phyloP scores from a whole-genome alignment of 2,797 vertebrate species.

The Knipowitschia caucasica region DNA sequence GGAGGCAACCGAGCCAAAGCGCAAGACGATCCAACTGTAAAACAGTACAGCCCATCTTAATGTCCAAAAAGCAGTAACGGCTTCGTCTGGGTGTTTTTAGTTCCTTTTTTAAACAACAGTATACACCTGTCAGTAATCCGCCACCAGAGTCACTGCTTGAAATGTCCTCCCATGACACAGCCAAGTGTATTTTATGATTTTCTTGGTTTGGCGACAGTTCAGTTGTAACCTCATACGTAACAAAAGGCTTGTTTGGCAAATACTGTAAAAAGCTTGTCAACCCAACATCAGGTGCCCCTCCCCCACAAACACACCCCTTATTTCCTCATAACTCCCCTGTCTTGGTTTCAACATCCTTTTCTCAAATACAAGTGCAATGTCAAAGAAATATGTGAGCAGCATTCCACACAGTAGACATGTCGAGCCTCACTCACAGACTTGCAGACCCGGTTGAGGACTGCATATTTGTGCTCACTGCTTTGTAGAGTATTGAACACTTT shows the following conservation, averaged over 20 bases:
- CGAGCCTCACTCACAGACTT: not conserved
- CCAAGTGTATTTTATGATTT: constrained; percentile 21
- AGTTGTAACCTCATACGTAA: constrained; percentile 15
- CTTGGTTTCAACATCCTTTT: not conserved
- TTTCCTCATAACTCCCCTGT: not conserved
- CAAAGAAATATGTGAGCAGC: not conserved
- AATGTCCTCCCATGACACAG: constrained; percentile 11
- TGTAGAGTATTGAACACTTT: too few relatives aligned
- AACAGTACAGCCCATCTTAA: constrained; percentile 14
- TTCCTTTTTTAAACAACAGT: too few relatives aligned
- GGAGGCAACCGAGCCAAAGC: constrained; percentile 41
- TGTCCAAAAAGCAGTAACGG: constrained; percentile 21
- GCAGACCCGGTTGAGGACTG: not conserved
- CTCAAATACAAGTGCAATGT: not conserved
- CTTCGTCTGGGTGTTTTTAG: constrained; percentile 30
- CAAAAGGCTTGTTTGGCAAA: constrained; percentile 5
- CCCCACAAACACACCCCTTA: not conserved
- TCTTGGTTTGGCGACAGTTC: constrained; percentile 16
- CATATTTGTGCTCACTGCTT: not conserved
- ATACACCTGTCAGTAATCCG: constrained; percentile 6
- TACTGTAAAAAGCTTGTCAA: not conserved
- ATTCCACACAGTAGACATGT: not conserved
- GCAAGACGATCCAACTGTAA: constrained; percentile 26
- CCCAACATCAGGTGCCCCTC: not conserved
- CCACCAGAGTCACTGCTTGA: not conserved